Conservation (phyloP, 2,113 vertebrate genomes). For the Aphyosemion australe region DNA sequence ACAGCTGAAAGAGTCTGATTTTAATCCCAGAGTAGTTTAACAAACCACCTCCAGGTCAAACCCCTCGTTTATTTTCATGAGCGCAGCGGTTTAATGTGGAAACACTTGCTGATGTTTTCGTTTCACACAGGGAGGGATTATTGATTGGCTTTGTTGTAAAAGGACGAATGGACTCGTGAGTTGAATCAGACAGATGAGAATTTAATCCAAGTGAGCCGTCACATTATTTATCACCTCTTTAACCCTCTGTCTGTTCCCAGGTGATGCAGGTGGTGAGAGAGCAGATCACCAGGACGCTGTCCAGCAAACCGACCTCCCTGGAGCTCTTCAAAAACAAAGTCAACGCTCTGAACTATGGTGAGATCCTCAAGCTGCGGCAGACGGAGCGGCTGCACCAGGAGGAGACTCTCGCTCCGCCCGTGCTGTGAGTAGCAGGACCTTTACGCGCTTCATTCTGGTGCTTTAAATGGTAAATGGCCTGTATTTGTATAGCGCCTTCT, state of each 20-base stretch:
- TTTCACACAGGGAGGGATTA: not conserved
- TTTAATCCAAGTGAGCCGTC: too few relatives aligned
- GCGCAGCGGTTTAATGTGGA: not conserved
- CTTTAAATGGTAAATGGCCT: too few relatives aligned
- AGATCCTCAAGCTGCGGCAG: slow-evolving; percentile 94
- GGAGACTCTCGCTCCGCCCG: slow-evolving; percentile 89
- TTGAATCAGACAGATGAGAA: too few relatives aligned
- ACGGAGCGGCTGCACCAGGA: slow-evolving; percentile 95
- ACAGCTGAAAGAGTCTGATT: slow-evolving; percentile 24
- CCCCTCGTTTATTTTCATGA: slow-evolving; percentile 13
- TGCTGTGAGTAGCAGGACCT: slow-evolving; percentile 84
- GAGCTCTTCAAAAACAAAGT: slow-evolving; percentile 96
- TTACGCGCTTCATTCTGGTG: not conserved
- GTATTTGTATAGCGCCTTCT: too few relatives aligned
- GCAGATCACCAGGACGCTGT: slow-evolving; percentile 92
- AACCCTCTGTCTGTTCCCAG: slow-evolving; percentile 57
- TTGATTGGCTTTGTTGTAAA: not conserved
- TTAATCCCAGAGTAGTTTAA: slow-evolving; percentile 13
- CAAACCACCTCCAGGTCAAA: slow-evolving; percentile 6
- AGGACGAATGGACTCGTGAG: too few relatives aligned
- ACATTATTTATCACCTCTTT: not conserved
- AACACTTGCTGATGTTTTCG: not conserved
- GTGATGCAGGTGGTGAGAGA: slow-evolving; percentile 98
- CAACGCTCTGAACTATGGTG: slow-evolving; percentile 89
- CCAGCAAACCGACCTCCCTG: slow-evolving; percentile 90